Evolutionary conservation across 2,113 vertebrate species (phyloP), one percentile per base, ranked within the genome.

Genomic region (Sceloporus undulatus): DNA sequence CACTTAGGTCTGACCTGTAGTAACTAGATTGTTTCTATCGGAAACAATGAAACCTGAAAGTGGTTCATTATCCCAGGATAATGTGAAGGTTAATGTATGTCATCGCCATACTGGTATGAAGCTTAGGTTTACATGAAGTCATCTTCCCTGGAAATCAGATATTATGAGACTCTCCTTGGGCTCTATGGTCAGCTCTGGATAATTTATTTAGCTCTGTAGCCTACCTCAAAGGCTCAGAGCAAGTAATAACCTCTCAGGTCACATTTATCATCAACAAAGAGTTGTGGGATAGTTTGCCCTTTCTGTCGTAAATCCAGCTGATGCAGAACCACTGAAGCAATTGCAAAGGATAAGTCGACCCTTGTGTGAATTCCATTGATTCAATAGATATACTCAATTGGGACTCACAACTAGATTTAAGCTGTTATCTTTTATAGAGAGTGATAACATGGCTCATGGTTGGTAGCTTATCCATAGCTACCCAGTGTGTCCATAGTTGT

Each of bases 81-180:
- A 90, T 62, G 77, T 68, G 74, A 90, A 92, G 79, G 82, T 92
- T 92, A 93, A 88, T 88, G 80, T 40, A 18, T 91, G 38, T 87
- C 81, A 90, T 82, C 84, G 48, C 34, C 91, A 73, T 52, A 73
- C 87, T 48, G 86, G 52, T 52, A 62, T 1, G 23, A 81, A 29
- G 77, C 62, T 93, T 73, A 89, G 54, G 74, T 92, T 92, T 92
- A 90, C 7, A 5, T 70, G 73, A 86, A 81, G 91, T 76, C 86
- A 86, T 80, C 79, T 5, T 87, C 71, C 85, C 74, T 25, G 40
- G 56, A 92, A 89, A 85, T 2, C 81, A 88, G 71, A 89, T 81
- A 89, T 76, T n/a, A 10, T 0, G 82, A 80, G 29, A 27, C 42
- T 65, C 70, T 65, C 40, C 23, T 62, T 10, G 27, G 11, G 59